These are phyloP conservation scores for Vicugna pacos DNA, from an alignment of 2,113 vertebrate species.

Conservation along the genomic window DNA sequence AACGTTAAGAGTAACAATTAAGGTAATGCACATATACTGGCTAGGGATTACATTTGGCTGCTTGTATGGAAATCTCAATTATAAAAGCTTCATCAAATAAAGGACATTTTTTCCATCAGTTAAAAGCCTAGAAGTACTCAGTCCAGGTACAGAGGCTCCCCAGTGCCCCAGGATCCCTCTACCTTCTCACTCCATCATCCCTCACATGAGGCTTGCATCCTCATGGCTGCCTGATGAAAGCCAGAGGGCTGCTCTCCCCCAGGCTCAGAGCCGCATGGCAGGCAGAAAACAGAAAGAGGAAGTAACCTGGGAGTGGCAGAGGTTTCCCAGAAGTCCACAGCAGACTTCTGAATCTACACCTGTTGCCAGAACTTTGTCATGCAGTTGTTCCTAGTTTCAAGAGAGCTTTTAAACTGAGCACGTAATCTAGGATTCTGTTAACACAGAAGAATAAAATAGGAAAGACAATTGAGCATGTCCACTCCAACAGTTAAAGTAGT, in stretches of 20 bases:
- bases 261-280: neutral
- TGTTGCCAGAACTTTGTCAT: neutral
- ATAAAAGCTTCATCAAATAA: neutral
- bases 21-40: neutral
- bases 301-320: neutral
- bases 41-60: neutral
- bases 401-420: neutral
- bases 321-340: neutral
- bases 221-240: neutral
- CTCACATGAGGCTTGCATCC: neutral
- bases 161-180: neutral
- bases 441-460: neutral
- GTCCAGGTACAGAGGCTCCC: neutral
- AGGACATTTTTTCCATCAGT: neutral
- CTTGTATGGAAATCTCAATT: neutral
- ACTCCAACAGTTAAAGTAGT: neutral
- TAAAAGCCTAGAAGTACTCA: neutral
- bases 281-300: conserved; percentile 6
- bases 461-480: neutral
- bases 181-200: neutral
- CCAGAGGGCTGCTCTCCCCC: neutral
- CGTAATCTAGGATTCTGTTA: neutral
- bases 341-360: neutral
- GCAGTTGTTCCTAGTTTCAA: neutral
- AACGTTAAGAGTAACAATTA: neutral